These are phyloP conservation scores for Betta splendens DNA, from an alignment of 2,797 vertebrate genomes.

Conservation along the genomic window DNA sequence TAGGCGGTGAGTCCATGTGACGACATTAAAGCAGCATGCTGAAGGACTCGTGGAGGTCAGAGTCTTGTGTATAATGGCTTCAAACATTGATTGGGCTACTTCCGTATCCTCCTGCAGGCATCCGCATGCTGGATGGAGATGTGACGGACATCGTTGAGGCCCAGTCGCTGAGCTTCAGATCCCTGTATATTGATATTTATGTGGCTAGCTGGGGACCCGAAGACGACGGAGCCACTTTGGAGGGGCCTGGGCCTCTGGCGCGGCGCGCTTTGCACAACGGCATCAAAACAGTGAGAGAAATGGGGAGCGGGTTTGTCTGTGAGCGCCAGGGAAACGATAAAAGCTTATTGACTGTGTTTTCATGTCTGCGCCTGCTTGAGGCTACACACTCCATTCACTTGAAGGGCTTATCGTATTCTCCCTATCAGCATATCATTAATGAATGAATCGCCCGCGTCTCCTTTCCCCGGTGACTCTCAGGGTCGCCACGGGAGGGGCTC, in stretches of 20 bases:
- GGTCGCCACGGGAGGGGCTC: slow-evolving; percentile 90
- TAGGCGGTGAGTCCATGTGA: slow-evolving; percentile 87
- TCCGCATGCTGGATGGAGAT: slow-evolving; percentile 94
- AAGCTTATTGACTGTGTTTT: background rate
- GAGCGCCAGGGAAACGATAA: background rate
- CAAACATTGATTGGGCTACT: background rate
- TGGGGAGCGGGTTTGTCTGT: slow-evolving; percentile 1
- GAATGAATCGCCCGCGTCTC: slow-evolving; percentile 35
- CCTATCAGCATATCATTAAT: slow-evolving; percentile 45
- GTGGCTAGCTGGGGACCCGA: slow-evolving; percentile 95
- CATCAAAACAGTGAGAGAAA: slow-evolving; percentile 76
- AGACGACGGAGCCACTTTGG: slow-evolving; percentile 92
- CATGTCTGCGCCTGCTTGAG: slow-evolving; percentile 21
- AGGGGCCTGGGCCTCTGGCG: slow-evolving; percentile 91
- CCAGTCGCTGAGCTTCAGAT: slow-evolving; percentile 90
- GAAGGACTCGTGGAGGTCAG: slow-evolving; percentile 45
- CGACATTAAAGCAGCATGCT: background rate
- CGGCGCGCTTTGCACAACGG: slow-evolving; percentile 88
- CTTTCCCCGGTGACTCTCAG: slow-evolving; percentile 52
- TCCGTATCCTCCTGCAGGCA: slow-evolving; percentile 75
- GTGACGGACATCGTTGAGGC: slow-evolving; percentile 96
- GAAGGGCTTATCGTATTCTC: slow-evolving; percentile 28
- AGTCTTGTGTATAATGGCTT: background rate
- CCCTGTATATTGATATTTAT: slow-evolving; percentile 93
- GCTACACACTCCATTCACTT: slow-evolving; percentile 40